phyloP scores from a whole-genome alignment of 2,888 invertebrate species.

The Sipunculus nudus region DNA sequence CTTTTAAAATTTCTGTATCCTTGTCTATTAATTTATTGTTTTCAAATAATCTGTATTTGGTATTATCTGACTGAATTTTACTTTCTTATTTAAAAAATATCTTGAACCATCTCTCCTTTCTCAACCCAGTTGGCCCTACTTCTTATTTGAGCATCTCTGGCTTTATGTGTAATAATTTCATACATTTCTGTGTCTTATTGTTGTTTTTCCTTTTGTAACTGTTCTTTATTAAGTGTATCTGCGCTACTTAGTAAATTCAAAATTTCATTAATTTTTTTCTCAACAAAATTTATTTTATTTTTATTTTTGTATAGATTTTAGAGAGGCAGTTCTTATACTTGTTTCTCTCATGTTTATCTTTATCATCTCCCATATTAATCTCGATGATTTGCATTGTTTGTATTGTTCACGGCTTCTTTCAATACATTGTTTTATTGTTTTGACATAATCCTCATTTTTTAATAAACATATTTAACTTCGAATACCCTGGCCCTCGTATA shows the following conservation, averaged over 20 bases:
- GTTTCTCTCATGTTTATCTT: slow-evolving; percentile 4
- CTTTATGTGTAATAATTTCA: background rate
- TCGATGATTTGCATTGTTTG: background rate
- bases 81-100: too few species aligned
- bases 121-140: slow-evolving; percentile 6
- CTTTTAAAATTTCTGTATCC: background rate
- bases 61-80: background rate
- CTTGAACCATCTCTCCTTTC: slow-evolving; percentile 17
- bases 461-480: slow-evolving; percentile 3
- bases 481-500: slow-evolving; percentile 7
- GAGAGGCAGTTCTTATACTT: too few species aligned
- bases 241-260: background rate
- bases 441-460: background rate
- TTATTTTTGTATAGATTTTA: slow-evolving; percentile 9
- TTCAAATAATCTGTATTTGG: background rate
- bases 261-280: too few species aligned
- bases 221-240: background rate
- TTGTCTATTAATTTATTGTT: background rate
- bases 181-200: background rate
- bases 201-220: background rate
- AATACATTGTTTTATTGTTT: background rate
- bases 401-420: background rate
- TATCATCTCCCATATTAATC: background rate
- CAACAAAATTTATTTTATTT: background rate
- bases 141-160: slow-evolving; percentile 10